Evolutionary conservation across 2,888 invertebrate genomes (phyloP).

Genomic region (Acanthosepion pharaonis): DNA sequence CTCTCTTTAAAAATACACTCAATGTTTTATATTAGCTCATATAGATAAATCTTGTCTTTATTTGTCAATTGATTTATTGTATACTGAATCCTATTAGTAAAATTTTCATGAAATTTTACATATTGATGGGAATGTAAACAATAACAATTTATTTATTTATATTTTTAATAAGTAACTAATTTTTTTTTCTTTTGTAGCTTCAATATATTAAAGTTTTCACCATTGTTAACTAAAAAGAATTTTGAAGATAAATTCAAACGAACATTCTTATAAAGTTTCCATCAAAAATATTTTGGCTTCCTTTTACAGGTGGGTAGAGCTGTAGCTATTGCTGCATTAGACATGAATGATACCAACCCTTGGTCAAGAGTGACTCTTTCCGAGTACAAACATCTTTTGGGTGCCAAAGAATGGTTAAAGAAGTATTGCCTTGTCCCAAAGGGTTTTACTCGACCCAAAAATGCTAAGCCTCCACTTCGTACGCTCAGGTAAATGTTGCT

Average conservation of each 20-base stretch:
- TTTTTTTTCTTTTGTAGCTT: no score
- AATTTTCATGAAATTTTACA: no score
- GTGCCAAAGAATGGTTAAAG: conserved; percentile 70
- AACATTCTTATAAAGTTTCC: not conserved
- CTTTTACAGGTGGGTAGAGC: conserved; percentile 84
- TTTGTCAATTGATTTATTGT: no score
- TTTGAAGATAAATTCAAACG: not conserved
- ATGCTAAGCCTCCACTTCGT: not conserved
- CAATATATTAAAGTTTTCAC: no score
- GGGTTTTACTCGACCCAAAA: conserved; percentile 46
- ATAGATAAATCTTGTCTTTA: no score
- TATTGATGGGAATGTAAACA: no score
- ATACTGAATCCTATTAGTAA: no score
- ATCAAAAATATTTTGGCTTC: not conserved
- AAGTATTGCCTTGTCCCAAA: conserved; percentile 55
- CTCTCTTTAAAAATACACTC: no score
- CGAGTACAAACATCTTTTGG: conserved; percentile 74
- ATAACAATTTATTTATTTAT: no score
- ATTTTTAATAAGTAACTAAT: no score
- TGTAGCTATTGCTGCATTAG: conserved; percentile 87
- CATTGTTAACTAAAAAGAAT: not conserved
- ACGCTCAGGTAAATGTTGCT: not conserved
- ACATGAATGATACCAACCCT: conserved; percentile 86
- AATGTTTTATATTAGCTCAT: no score
- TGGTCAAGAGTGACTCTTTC: conserved; percentile 87